Evolutionary conservation across 2,888 invertebrate genomes (phyloP), one percentile per base, ranked within the genome.

Genomic region (Stramonita haemastoma): DNA sequence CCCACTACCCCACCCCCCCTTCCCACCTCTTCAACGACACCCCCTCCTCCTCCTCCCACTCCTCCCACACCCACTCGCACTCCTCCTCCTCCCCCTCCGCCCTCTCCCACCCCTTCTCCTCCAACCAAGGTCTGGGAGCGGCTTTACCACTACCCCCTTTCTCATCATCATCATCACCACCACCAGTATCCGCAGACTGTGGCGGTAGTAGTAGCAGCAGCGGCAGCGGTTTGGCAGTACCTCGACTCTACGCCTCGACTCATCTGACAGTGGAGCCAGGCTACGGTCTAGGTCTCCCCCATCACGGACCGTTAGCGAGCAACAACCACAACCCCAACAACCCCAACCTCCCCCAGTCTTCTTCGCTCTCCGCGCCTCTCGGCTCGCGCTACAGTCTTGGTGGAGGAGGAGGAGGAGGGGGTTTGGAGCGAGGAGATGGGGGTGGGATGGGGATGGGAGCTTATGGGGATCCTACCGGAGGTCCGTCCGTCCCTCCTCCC

Each of bases 231-330:
- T 36, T 89, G 66, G 26, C 84, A 15, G 22, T 60, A 17, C 85
- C 85, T 29, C 85, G 85, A 29, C 84, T 89, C 66, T 89, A 84
- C 85, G 85, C 73, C 46, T 79, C 77, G 77, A 57, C 89, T 0
- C 89, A 89, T 32, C 73, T 89, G 34, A 46, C 73, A 29, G 73
- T 89, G 46, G 89, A 89, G 22, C 85, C 87, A 17, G 66, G 83
- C 46, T 84, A 77, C n/a, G n/a, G n/a, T n/a, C n/a, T n/a, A n/a
- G n/a, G n/a, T 29, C 66, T 85, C n/a, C 19, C 89, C 19, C 88
- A 88, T 15, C 36, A 56, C 77, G 87, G 77, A 19, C 13, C n/a
- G 26, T 77, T 29, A 36, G n/a, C n/a, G n/a, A n/a, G n/a, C n/a
- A n/a, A n/a, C n/a, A n/a, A n/a, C n/a, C n/a, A n/a, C n/a, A n/a